Evolutionary conservation across 2,113 vertebrate species (phyloP), one percentile per base, ranked within the genome.

Genomic region (Forbesichthys agassizii): DNA sequence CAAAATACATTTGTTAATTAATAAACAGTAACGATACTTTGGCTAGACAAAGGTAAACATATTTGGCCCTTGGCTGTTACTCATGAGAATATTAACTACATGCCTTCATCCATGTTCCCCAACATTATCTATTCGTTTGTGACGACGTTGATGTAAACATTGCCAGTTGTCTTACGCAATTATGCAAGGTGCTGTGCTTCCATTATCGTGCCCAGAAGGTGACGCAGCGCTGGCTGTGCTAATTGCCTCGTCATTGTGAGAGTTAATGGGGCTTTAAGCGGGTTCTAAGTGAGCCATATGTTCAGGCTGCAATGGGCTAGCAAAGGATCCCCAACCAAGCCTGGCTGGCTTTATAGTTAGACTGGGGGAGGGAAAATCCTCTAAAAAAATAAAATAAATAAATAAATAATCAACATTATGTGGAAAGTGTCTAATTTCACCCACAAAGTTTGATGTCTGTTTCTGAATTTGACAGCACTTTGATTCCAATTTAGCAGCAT

Each of bases 161-260:
- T 51, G 20, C 9, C 48, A 51, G 61, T 27, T 13, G 48, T 63
- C 62, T 69, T 69, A 14, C 33, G 53, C 48, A 36, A 33, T 52
- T 42, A 48, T 60, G 8, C 10, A 10, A 18, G 14, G 52, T 69
- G 52, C 48, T 57, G 54, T 14, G 64, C 53, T 2, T 64, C 68
- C 33, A 70, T 75, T 67, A 75, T 46, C 48, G 20, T 61, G 68
- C 51, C 64, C 57, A 48, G 64, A 11, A 68, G 16, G 66, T 33
- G 59, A 27, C 52, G 54, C 27, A 27, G 2, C 2, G 59, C 8
- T 11, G 47, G 51, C 14, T 11, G 55, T 55, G 58, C 33, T 74
- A 76, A 83, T 68, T 20, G 73, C 13, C 36, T 5, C n/a, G 57
- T 55, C 58, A 68, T 46, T 59, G 64, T 68, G 47, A 46, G 61